phyloP scores from a whole-genome alignment of 2,113 vertebrate species.

The Sclerurus mexicanus region DNA sequence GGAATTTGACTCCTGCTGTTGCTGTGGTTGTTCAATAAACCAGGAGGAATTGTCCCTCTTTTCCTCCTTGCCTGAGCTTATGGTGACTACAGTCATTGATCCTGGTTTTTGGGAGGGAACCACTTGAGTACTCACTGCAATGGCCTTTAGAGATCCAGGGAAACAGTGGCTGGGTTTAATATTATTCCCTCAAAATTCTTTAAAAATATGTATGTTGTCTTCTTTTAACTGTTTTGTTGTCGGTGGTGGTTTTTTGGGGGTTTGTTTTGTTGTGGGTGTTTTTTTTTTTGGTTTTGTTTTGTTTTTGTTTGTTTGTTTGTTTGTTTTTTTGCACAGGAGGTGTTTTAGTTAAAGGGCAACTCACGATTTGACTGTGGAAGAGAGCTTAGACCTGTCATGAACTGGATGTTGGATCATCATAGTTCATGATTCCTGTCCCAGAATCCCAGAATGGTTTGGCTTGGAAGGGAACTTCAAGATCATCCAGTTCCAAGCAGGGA shows the following conservation, averaged over 20 bases:
- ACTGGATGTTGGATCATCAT: background rate
- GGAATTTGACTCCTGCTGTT: background rate
- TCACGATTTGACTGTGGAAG: rapidly evolving
- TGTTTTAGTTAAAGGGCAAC: background rate
- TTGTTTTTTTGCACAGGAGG: background rate
- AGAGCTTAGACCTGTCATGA: background rate
- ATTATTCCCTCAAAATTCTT: rapidly evolving
- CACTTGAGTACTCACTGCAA: no score
- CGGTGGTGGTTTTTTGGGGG: no score
- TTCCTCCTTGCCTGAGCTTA: background rate
- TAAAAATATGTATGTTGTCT: rapidly evolving
- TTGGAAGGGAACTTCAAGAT: background rate
- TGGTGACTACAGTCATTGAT: background rate
- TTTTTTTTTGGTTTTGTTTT: background rate
- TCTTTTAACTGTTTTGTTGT: background rate
- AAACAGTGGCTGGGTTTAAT: background rate
- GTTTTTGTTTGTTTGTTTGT: no score
- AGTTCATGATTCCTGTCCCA: rapidly evolving
- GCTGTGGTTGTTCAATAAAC: background rate
- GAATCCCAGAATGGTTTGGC: background rate
- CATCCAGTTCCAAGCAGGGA: no score
- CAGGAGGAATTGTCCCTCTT: background rate
- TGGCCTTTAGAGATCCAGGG: rapidly evolving
- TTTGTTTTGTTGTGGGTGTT: no score
- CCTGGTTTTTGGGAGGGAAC: no score